Percentiles rank a stretch among this genome's conserved stretches.
phyloP scores from a whole-genome alignment of 2,113 vertebrate genomes.

The Cephalopholis sonnerati region DNA sequence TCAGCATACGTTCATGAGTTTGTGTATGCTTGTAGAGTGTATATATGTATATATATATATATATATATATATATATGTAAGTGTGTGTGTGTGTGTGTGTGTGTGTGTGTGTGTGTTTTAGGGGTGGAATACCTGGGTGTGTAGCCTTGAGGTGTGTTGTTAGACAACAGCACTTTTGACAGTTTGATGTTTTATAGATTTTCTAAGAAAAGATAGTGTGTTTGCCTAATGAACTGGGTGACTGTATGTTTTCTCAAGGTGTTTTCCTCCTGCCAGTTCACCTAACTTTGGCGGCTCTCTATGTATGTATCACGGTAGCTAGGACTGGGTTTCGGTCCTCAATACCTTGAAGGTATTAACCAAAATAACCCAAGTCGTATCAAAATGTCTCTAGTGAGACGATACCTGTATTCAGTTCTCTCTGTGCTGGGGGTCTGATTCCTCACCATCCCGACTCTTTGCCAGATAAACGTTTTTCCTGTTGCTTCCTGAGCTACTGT shows the following conservation, averaged over 20 bases:
- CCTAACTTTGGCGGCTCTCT: not conserved
- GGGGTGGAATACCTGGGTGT: not conserved
- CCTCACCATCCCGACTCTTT: no score
- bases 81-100: no score
- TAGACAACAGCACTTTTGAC: not conserved
- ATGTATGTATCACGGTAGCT: not conserved
- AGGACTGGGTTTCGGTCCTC: no score
- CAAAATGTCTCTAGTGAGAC: no score
- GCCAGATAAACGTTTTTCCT: no score
- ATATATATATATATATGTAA: no score
- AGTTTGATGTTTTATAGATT: not conserved
- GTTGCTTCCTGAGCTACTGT: no score
- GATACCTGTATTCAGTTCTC: no score
- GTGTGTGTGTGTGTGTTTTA: constrained; percentile 17
- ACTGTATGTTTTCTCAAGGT: not conserved
- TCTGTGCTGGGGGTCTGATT: no score
- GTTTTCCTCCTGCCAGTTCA: not conserved
- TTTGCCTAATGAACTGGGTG: not conserved
- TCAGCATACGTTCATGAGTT: not conserved
- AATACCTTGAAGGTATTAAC: no score
- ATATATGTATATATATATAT: no score
- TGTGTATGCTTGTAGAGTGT: not conserved
- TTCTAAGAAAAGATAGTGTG: not conserved
- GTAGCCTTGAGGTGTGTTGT: not conserved
- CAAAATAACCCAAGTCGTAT: no score